Evolutionary conservation across 2,888 invertebrate species (phyloP), one percentile per base, ranked within the genome.

Genomic region (Thumatha senex): DNA sequence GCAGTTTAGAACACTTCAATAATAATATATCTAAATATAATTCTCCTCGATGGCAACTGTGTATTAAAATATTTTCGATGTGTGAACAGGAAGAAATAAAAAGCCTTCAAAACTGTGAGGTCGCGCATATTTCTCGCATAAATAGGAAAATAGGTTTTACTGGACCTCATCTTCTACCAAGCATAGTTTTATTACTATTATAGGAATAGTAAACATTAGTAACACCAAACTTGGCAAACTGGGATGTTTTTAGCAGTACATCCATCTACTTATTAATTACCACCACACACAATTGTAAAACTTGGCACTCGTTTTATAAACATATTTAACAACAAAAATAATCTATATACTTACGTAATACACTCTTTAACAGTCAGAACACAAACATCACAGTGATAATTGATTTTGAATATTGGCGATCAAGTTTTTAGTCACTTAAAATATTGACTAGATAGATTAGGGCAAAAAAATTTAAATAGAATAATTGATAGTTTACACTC

Each of bases 341-440:
- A 67, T 66, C 53, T 59, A 67, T 76, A 74, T 87, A 90, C 90
- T 90, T 89, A 90, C 90, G 83, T 89, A 89, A 90, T 79, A 83
- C 71, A 78, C 78, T 76, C 66, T 80, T 83, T 86, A 85, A 81
- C 74, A 84, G 76, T 74, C 72, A 73, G 75, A 80, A 82, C 79
- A 82, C 76, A 80, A 85, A 84, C 85, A 89, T 84, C 80, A 82
- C 83, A 85, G 72, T 73, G 63, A 61, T 78, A 84, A 84, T 81
- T 82, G 80, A 86, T 82, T 84, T 72, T 63, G 61, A 59, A 71
- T 72, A 68, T 70, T 40, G 54, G 58, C 73, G 63, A 66, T 63
- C 56, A 59, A 61, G 67, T 70, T 67, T 63, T 58, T 67, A 50
- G 51, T 48, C 56, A 29, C 61, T 54, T 63, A 65, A 56, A 49